phyloP scores from a whole-genome alignment of 1,140 invertebrate genomes.

The Agrypnia vestita region DNA sequence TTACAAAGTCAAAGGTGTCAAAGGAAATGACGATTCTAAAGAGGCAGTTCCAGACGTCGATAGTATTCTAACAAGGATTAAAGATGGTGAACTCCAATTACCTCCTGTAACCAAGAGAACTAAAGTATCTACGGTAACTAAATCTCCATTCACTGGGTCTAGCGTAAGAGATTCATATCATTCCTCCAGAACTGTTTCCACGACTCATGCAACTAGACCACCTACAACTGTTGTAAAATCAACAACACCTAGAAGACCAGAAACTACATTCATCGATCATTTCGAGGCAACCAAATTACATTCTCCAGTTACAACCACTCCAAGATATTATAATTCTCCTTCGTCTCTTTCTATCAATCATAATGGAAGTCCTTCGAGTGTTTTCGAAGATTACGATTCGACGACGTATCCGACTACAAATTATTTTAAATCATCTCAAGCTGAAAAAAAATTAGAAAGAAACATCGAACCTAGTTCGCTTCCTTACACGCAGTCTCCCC shows the following conservation, averaged over 20 bases:
- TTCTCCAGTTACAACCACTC: constrained; percentile 44
- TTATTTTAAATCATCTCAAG: constrained; percentile 33
- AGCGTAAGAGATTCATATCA: constrained; percentile 50
- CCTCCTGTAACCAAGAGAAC: constrained; percentile 75
- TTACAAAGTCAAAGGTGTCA: constrained; percentile 86
- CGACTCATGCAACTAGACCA: constrained; percentile 20
- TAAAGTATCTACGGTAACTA: constrained; percentile 67
- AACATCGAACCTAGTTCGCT: constrained; percentile 34
- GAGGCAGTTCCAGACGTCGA: constrained; percentile 83
- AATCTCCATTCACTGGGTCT: constrained; percentile 54
- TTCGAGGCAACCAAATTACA: constrained; percentile 57
- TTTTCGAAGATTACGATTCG: constrained; percentile 31
- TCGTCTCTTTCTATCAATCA: constrained; percentile 59
- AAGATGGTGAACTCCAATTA: constrained; percentile 85
- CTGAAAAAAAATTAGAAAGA: constrained; percentile 45
- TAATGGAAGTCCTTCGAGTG: constrained; percentile 54
- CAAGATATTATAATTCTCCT: constrained; percentile 55
- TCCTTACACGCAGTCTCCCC: constrained; percentile 44
- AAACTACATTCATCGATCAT: constrained; percentile 49
- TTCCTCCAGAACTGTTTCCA: constrained; percentile 65
- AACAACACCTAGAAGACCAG: constrained; percentile 10
- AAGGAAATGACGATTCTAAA: constrained; percentile 82
- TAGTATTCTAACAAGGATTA: constrained; percentile 85
- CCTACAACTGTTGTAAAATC: constrained; percentile 39
- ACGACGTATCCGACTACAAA: constrained; percentile 39